A percentile compares a stretch with the other conserved stretches of the same genome.
Evolutionary conservation across 2,888 invertebrate species (phyloP).

Genomic region (Anagyrus pseudococci): DNA sequence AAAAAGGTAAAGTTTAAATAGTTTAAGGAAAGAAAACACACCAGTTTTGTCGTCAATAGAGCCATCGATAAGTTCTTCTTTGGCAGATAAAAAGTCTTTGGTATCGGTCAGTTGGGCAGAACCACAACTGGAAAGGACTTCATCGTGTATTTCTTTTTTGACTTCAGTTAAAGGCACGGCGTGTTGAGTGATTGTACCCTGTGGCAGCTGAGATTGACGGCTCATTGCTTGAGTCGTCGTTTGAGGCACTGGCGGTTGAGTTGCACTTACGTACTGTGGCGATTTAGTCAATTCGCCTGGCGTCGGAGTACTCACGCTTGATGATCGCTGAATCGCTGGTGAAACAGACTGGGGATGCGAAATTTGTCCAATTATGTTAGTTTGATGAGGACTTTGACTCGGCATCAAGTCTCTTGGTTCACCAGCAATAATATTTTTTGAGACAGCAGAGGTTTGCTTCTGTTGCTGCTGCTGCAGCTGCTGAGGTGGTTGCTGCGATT

Average conservation of each 20-base stretch:
- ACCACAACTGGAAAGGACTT: constrained; percentile 52
- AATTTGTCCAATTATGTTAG: neutral
- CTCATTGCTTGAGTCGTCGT: constrained; percentile 58
- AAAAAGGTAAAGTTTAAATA: neutral
- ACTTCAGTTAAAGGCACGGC: constrained; percentile 70
- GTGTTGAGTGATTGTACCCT: constrained; percentile 54
- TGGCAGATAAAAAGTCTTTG: constrained; percentile 62
- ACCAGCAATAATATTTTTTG: neutral
- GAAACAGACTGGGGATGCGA: constrained; percentile 26
- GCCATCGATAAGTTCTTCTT: constrained; percentile 59
- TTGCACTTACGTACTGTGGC: constrained; percentile 60
- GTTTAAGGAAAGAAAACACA: constrained; percentile 35
- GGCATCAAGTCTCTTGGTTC: constrained; percentile 16
- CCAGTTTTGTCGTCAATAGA: constrained; percentile 60
- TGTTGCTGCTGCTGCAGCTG: constrained; percentile 45
- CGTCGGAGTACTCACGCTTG: constrained; percentile 14
- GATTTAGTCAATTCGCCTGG: constrained; percentile 26
- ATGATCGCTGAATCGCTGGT: constrained; percentile 28
- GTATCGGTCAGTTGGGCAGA: constrained; percentile 56
- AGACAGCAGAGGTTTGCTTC: neutral
- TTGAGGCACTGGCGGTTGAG: constrained; percentile 61
- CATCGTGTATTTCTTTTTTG: constrained; percentile 76
- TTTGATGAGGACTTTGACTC: constrained; percentile 12
- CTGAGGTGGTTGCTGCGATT: constrained; percentile 30
- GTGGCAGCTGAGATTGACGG: constrained; percentile 62